Conservation (phyloP, 2,888 invertebrate genomes). For the Machimus atricapillus region DNA sequence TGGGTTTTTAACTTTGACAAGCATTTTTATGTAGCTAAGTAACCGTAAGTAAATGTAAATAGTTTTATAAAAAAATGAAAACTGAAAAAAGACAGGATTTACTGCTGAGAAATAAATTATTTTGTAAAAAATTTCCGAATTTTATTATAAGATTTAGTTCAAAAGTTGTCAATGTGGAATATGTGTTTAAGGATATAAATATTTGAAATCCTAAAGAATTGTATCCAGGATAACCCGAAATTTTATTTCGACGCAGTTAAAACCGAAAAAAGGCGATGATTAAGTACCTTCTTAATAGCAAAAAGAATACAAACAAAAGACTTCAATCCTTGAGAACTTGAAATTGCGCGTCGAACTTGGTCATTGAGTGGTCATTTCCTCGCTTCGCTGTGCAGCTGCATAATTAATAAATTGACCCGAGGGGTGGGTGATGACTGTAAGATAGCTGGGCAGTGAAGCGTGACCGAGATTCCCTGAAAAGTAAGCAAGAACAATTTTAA, state of each 20-base stretch:
- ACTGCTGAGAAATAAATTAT: constrained; percentile 46
- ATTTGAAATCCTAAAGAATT: too few relatives aligned
- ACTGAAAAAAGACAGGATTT: constrained; percentile 25
- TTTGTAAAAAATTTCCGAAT: constrained; percentile 43
- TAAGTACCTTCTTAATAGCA: neutral
- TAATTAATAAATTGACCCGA: neutral
- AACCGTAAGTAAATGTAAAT: constrained; percentile 42
- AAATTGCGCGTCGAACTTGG: neutral
- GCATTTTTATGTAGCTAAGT: constrained; percentile 26
- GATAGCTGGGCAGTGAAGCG: neutral
- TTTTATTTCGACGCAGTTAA: neutral
- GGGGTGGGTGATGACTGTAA: neutral
- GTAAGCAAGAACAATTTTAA: neutral
- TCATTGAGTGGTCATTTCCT: neutral
- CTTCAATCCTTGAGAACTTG: neutral
- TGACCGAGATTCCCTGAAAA: neutral
- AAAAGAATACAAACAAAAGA: neutral
- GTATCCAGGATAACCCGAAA: too few relatives aligned
- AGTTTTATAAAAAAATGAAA: constrained; percentile 45
- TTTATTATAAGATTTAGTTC: neutral
- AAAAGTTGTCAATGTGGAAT: neutral
- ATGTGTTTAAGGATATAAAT: too few relatives aligned
- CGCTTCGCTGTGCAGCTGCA: neutral
- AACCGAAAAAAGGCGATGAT: neutral
- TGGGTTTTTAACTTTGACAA: constrained; percentile 18